Evolutionary conservation across 1,140 invertebrate genomes (phyloP), one percentile per base, ranked within the genome.

Genomic region (Steinernema khuongi): DNA sequence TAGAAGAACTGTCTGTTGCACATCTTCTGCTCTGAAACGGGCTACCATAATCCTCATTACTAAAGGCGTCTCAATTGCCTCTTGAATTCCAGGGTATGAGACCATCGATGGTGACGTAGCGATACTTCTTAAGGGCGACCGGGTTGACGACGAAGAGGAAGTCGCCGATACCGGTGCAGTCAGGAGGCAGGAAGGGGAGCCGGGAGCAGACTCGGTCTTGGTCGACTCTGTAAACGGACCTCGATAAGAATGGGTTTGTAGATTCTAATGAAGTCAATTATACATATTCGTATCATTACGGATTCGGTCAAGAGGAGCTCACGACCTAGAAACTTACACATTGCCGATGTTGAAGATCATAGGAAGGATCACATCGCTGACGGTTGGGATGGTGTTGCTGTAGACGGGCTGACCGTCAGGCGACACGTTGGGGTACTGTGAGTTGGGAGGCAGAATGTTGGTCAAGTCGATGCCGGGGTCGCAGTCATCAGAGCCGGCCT

Each of bases 101-200:
- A 60, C 50, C 50, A 60, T 60, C 50, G 4, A 60, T 60, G 50
- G 50, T 60, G 4, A 60, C 50, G 50, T 60, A 60, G 50, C 50
- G 50, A 22, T 60, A 60, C 22, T 60, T 60, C 50, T 60, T 60
- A 2, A 60, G 19, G 7, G 50, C 50, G 19, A 7, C 26, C 4
- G 50, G 50, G 26, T 7, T 14, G 7, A 60, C 50, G 19, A 60
- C 19, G 26, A 60, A 60, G 14, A 60, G 26, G 19, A 60, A 60
- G 26, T 60, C 50, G 50, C 50, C 50, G 19, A 60, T 60, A 4
- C 50, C 50, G 19, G 50, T 60, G 50, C 50, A 60, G 50, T 60
- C 50, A 22, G 50, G 50, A 60, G 50, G 22, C 11, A 60, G 19
- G 50, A 60, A 60, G 4, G 50, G 50, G 14, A 60, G 14, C 19